phyloP scores from a whole-genome alignment of 2,113 vertebrate species.

The Amblyopsis rosae region DNA sequence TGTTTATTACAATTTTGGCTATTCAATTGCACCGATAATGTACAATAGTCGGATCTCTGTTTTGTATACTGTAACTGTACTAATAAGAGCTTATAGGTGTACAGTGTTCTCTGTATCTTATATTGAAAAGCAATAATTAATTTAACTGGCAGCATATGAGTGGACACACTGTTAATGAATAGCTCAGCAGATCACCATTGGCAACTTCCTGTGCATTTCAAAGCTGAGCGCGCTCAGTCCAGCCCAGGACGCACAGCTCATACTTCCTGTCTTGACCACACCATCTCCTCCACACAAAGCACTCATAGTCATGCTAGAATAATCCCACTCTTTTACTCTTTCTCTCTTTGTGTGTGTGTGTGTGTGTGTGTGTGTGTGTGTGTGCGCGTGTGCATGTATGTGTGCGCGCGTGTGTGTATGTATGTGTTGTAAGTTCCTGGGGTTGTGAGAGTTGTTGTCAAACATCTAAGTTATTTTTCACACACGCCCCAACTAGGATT shows the following conservation, averaged over 20 bases:
- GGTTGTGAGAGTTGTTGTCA: conserved; percentile 49
- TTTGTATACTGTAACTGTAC: no score
- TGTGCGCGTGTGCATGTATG: conserved; percentile 17
- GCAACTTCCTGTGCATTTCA: conserved; percentile 21
- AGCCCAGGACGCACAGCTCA: conserved; percentile 44
- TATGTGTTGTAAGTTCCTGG: neutral
- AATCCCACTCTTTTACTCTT: conserved; percentile 63
- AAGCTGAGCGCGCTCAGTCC: conserved; percentile 37
- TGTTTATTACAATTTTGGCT: conserved; percentile 5
- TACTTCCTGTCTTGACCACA: conserved; percentile 58
- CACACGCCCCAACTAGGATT: conserved; percentile 33
- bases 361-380: conserved; percentile 6
- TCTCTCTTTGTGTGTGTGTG: conserved; percentile 17
- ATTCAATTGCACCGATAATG: no score
- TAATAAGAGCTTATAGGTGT: no score
- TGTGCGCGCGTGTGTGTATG: conserved; percentile 12
- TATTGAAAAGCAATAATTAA: no score
- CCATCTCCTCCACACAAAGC: conserved; percentile 56
- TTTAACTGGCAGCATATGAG: no score
- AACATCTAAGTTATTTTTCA: conserved; percentile 50
- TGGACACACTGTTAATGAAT: no score
- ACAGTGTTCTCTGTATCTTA: no score
- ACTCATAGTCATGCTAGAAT: conserved; percentile 65
- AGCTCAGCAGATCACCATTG: conserved; percentile 6
- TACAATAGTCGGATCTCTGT: no score